Conservation (phyloP, 92 coral and sea anemone species). For the Blastomussa wellsi region DNA sequence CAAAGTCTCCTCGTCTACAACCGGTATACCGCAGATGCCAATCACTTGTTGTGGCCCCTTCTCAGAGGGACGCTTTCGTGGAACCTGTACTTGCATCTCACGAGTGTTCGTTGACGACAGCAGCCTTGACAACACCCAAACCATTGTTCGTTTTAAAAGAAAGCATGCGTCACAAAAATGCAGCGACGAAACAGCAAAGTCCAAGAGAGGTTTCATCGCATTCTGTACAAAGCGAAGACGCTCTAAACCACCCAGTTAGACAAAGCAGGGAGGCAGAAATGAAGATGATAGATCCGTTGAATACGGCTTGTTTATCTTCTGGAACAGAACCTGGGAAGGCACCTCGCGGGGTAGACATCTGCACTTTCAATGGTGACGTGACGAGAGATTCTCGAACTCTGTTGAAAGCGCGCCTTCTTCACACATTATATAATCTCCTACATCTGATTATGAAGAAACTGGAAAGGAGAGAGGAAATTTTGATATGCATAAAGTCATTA, state of each 20-base stretch:
- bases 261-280: not conserved
- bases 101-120: not conserved
- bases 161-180: not conserved
- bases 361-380: not conserved
- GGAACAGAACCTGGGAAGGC: too few species aligned
- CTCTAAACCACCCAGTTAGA: not conserved
- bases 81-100: not conserved
- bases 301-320: not conserved
- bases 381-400: not conserved
- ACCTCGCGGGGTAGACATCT: not conserved
- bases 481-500: constrained; percentile 5
- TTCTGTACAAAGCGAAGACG: not conserved
- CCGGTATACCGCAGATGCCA: not conserved
- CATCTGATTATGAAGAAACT: not conserved
- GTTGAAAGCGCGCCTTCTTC: constrained; percentile 10
- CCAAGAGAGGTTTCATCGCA: not conserved
- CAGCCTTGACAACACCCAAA: not conserved
- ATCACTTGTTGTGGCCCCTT: not conserved
- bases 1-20: not conserved
- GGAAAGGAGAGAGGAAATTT: constrained; percentile 7
- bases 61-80: not conserved
- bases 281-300: not conserved
- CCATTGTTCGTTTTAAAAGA: not conserved
- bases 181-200: not conserved
- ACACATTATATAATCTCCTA: not conserved